Conservation (phyloP, 2,888 invertebrate species). For the Apoda limacodes region DNA sequence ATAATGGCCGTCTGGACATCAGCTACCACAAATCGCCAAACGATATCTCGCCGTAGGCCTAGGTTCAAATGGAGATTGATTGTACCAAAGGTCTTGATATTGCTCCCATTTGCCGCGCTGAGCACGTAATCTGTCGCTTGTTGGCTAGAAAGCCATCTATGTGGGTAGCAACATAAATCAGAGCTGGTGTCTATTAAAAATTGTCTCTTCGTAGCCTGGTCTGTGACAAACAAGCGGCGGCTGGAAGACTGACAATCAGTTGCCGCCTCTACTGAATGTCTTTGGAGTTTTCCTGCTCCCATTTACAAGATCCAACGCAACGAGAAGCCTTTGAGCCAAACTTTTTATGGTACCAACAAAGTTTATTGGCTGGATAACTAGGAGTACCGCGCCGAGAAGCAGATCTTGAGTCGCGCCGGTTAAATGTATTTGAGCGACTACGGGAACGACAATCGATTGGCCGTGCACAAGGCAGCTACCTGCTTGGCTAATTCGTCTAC, state of each 20-base stretch:
- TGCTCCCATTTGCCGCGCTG: constrained; percentile 14
- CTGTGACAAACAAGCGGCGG: constrained; percentile 16
- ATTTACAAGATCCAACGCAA: too few relatives aligned
- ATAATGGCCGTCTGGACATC: constrained; percentile 14
- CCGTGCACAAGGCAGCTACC: too few relatives aligned
- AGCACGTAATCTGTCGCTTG: too few relatives aligned
- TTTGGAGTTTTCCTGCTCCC: constrained; percentile 13
- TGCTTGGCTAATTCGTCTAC: too few relatives aligned
- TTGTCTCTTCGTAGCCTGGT: constrained; percentile 1
- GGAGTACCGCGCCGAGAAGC: too few relatives aligned
- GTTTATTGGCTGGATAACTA: too few relatives aligned
- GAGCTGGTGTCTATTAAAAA: constrained; percentile 17
- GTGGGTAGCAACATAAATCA: constrained; percentile 12
- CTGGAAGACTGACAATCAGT: constrained; percentile 15
- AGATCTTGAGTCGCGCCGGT: too few relatives aligned
- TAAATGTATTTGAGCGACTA: too few relatives aligned
- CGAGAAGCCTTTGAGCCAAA: too few relatives aligned
- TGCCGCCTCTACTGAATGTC: constrained; percentile 15
- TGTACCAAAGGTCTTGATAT: constrained; percentile 14
- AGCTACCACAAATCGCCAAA: constrained; percentile 12
- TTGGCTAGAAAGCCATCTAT: constrained; percentile 1
- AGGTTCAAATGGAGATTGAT: constrained; percentile 9
- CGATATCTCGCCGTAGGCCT: constrained; percentile 9
- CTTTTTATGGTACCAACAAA: too few relatives aligned
- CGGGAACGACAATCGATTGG: too few relatives aligned